Evolutionary conservation across 1,140 invertebrate genomes (phyloP).

Genomic region (Uloborus diversus): DNA sequence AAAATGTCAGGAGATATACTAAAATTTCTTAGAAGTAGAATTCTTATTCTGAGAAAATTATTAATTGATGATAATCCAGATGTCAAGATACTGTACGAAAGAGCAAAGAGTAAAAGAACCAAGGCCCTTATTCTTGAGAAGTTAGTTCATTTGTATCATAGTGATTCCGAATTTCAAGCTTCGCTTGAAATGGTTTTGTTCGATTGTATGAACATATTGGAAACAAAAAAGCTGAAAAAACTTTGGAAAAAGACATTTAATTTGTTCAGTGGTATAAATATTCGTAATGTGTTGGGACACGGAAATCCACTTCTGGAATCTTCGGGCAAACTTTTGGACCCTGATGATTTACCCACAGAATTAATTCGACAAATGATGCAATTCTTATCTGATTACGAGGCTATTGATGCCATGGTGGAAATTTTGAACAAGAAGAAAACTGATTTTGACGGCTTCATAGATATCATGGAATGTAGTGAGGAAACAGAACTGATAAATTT

Average conservation of each 20-base stretch:
- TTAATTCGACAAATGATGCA: background rate
- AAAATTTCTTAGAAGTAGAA: background rate
- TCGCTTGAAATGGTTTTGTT: constrained; percentile 24
- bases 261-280: constrained; percentile 22
- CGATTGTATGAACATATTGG: constrained; percentile 26
- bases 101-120: background rate
- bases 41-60: constrained; percentile 3
- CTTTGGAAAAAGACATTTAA: constrained; percentile 16
- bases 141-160: constrained; percentile 5
- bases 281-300: constrained; percentile 27
- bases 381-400: background rate
- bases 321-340: constrained; percentile 12
- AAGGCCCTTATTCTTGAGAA: background rate
- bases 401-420: background rate
- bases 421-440: background rate
- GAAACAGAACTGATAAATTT: background rate
- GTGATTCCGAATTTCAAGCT: background rate
- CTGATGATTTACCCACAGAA: constrained; percentile 18
- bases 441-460: background rate
- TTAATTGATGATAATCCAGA: constrained; percentile 15
- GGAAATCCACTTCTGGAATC: constrained; percentile 25
- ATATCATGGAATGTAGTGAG: background rate
- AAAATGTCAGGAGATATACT: background rate
- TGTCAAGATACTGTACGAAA: background rate
- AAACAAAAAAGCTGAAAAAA: background rate